Conservation (phyloP, 2,797 vertebrate genomes). For the Pangasius krempfi region DNA sequence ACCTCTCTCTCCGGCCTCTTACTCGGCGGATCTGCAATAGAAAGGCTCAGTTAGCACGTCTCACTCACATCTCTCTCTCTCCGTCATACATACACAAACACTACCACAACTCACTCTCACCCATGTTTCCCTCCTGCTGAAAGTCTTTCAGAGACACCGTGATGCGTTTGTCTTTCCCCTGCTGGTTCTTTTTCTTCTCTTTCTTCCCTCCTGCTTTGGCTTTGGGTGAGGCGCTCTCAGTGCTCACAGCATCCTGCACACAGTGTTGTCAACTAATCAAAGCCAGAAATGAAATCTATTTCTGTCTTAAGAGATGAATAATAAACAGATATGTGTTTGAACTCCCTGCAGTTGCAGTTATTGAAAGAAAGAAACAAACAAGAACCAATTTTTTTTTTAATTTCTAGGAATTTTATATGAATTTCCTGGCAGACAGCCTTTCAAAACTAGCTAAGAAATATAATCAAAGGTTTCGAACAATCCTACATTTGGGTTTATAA, state of each 20-base stretch:
- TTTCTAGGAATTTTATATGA: not conserved
- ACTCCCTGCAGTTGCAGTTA: not conserved
- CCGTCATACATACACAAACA: constrained; percentile 55
- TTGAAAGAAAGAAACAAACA: not conserved
- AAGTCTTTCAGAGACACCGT: constrained; percentile 93
- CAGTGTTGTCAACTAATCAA: constrained; percentile 22
- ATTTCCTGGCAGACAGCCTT: not conserved
- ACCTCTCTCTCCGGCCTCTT: constrained; percentile 85
- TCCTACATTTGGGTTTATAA: not conserved
- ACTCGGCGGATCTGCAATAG: constrained; percentile 81
- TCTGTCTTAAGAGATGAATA: too few species aligned
- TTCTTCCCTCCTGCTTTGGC: constrained; percentile 84
- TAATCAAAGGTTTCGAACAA: not conserved
- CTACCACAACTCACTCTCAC: constrained; percentile 44
- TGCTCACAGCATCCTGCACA: constrained; percentile 72
- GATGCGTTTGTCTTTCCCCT: constrained; percentile 88
- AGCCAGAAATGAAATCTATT: not conserved
- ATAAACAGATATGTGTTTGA: not conserved
- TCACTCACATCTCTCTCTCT: not conserved
- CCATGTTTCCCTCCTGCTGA: constrained; percentile 82
- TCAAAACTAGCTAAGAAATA: not conserved
- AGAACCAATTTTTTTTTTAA: not conserved
- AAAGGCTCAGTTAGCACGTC: constrained; percentile 52
- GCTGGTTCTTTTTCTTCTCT: constrained; percentile 89
- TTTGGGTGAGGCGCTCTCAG: constrained; percentile 80